These are phyloP conservation scores for Phenganax subtilis DNA, from an alignment of 92 coral and sea anemone species.

Conservation along the genomic window DNA sequence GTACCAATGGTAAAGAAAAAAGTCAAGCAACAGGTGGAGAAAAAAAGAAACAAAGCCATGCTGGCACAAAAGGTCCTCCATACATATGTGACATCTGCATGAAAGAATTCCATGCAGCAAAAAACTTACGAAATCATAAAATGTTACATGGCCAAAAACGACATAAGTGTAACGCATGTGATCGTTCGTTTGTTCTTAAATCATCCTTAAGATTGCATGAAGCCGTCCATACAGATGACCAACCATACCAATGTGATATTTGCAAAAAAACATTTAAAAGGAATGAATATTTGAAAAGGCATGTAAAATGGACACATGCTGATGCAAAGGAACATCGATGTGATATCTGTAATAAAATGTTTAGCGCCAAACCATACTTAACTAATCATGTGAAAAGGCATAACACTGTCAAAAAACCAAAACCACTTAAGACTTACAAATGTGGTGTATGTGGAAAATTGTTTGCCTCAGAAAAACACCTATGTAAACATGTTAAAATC, in stretches of 20 bases:
- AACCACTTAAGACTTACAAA: too few relatives aligned
- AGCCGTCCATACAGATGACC: not conserved
- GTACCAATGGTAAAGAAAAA: too few relatives aligned
- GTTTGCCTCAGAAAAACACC: too few relatives aligned
- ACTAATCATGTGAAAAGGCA: not conserved
- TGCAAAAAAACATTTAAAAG: not conserved
- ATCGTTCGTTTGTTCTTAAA: not conserved
- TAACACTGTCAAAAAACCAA: not conserved
- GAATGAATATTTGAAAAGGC: not conserved
- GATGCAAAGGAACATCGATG: not conserved
- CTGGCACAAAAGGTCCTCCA: too few relatives aligned
- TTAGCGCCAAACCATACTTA: not conserved
- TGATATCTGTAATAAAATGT: not conserved
- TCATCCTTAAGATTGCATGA: not conserved
- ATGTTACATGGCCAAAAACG: not conserved
- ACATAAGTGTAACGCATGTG: constrained; percentile 1
- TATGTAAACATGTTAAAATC: too few relatives aligned
- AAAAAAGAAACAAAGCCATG: too few relatives aligned
- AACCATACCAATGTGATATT: not conserved
- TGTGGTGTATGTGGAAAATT: too few relatives aligned
- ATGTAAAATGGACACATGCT: not conserved
- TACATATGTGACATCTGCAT: constrained; percentile 1
- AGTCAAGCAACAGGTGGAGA: too few relatives aligned
- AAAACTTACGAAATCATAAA: not conserved
- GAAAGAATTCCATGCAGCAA: not conserved